These are phyloP conservation scores for Zaprionus davidi DNA, from an alignment of 1,140 invertebrate species.

Conservation along the genomic window DNA sequence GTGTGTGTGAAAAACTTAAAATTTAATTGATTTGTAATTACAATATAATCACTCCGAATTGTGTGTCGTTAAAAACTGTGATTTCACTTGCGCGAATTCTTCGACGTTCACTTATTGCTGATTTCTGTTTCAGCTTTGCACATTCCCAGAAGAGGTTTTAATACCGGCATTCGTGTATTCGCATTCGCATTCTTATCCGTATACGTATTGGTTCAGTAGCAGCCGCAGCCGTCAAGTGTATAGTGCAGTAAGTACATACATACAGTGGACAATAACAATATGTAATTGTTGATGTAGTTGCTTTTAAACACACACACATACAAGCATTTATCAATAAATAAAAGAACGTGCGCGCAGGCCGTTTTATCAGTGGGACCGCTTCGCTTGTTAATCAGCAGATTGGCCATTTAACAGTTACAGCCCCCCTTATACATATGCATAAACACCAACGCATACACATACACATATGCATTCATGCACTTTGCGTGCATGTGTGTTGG, in stretches of 20 bases:
- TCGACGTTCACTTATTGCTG: conserved; percentile 37
- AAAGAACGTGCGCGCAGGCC: conserved; percentile 38
- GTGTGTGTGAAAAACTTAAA: background rate
- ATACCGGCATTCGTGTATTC: conserved; percentile 44
- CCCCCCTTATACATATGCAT: conserved; percentile 18
- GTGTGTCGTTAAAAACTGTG: conserved; percentile 35
- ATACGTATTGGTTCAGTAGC: conserved; percentile 6
- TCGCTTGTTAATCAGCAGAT: conserved; percentile 58
- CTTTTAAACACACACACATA: conserved; percentile 10
- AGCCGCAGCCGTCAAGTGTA: conserved; percentile 17
- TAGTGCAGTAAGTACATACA: conserved; percentile 38
- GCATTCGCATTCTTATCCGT: conserved; percentile 10
- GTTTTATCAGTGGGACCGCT: conserved; percentile 37
- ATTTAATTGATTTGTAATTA: background rate
- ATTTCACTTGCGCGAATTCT: conserved; percentile 33
- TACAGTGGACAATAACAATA: conserved; percentile 18
- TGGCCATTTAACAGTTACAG: conserved; percentile 57
- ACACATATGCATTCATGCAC: background rate
- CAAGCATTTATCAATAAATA: conserved; percentile 41
- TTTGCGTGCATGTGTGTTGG: conserved; percentile 32
- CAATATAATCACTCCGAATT: background rate
- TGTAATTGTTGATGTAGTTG: conserved; percentile 40
- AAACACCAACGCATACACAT: conserved; percentile 2
- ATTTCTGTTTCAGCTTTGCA: conserved; percentile 63
- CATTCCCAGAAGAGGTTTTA: conserved; percentile 54